These are phyloP conservation scores for Zenarchopterus dispar DNA, from an alignment of 2,797 vertebrate genomes.

Conservation along the genomic window DNA sequence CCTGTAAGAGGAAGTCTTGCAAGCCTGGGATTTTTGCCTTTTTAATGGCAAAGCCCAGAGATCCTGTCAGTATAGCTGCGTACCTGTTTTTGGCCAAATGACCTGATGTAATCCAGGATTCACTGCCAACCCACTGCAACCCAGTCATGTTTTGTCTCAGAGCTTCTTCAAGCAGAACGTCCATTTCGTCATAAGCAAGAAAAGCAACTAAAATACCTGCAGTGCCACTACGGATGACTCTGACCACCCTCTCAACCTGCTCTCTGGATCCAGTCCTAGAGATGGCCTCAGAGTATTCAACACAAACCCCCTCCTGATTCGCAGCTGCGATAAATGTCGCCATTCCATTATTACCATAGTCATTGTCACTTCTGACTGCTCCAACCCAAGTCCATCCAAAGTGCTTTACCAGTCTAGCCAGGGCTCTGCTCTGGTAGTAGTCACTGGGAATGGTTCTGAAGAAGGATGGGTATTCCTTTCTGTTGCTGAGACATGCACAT, in stretches of 20 bases:
- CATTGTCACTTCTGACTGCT: conserved; percentile 80
- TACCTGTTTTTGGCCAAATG: conserved; percentile 66
- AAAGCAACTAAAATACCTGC: conserved; percentile 77
- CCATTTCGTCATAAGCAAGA: conserved; percentile 76
- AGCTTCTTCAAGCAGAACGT: conserved; percentile 74
- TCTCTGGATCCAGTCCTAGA: conserved; percentile 77
- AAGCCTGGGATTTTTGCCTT: conserved; percentile 76
- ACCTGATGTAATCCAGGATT: conserved; percentile 82
- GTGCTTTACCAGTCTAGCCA: conserved; percentile 77
- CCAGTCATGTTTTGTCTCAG: conserved; percentile 78
- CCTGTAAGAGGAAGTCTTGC: conserved; percentile 73
- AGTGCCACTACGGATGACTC: conserved; percentile 72
- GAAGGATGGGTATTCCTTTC: conserved; percentile 73
- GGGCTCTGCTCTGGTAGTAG: conserved; percentile 75
- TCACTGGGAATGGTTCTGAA: conserved; percentile 83
- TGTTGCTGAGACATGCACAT: conserved; percentile 79
- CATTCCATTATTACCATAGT: conserved; percentile 83
- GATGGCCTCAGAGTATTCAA: conserved; percentile 80
- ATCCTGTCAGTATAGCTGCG: conserved; percentile 71
- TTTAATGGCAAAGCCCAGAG: conserved; percentile 80
- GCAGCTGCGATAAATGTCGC: conserved; percentile 78
- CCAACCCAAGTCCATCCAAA: conserved; percentile 85
- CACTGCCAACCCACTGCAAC: conserved; percentile 83
- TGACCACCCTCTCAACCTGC: conserved; percentile 75
- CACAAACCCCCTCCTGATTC: conserved; percentile 75